Evolutionary conservation across 2,797 vertebrate genomes (phyloP).

Genomic region (Oryzias sinensis): DNA sequence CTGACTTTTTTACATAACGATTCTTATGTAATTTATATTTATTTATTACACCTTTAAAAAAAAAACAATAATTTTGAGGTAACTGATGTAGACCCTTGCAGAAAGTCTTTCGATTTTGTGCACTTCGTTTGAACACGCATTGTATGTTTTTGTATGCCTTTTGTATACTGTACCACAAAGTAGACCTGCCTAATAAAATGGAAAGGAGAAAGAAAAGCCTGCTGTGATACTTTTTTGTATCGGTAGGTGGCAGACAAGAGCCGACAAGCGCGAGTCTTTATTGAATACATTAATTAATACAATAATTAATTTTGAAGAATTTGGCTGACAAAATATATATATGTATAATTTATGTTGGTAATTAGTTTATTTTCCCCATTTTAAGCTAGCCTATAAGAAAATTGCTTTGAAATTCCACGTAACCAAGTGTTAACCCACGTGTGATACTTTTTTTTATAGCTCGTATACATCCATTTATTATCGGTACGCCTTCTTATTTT

Average conservation of each 20-base stretch:
- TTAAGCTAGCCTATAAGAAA: no score
- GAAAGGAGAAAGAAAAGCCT: conserved; percentile 35
- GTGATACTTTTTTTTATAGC: no score
- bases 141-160: conserved; percentile 66
- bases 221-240: conserved; percentile 2
- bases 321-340: no score
- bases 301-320: no score
- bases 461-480: no score
- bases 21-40: conserved; percentile 81
- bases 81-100: conserved; percentile 64
- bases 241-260: conserved; percentile 39
- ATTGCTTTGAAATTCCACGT: no score
- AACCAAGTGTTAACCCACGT: no score
- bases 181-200: conserved; percentile 75
- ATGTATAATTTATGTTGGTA: no score
- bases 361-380: no score
- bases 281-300: no score
- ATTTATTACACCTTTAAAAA: conserved; percentile 79
- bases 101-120: conserved; percentile 68
- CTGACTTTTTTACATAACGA: conserved; percentile 68
- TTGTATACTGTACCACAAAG: conserved; percentile 74
- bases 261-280: background rate
- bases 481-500: no score
- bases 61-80: conserved; percentile 64
- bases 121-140: conserved; percentile 78